Conservation (phyloP, 2,797 vertebrate species). For the Chaetophractus vellerosus region DNA sequence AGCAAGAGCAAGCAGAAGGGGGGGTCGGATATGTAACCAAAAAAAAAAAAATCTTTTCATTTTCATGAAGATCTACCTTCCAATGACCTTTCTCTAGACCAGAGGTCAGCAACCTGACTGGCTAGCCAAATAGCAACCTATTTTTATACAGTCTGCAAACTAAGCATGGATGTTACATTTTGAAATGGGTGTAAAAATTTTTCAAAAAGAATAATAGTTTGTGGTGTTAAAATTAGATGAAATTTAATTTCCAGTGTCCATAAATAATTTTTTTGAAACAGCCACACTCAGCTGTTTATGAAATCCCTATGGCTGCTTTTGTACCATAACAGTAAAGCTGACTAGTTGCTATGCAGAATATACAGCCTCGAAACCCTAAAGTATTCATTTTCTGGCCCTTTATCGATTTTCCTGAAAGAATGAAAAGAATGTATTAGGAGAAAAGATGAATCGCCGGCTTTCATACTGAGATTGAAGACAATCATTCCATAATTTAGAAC, state of each 20-base stretch:
- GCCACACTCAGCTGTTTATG: rapidly evolving
- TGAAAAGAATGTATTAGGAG: neutral
- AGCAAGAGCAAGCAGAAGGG: no score
- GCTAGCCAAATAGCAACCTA: neutral
- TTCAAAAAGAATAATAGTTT: neutral
- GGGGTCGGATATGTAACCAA: no score
- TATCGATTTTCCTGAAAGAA: neutral
- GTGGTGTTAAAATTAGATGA: neutral
- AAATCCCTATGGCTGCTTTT: rapidly evolving
- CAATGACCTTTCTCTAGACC: neutral
- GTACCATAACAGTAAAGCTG: no score
- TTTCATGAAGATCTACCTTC: neutral
- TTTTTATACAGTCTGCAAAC: neutral
- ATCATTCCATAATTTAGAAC: neutral
- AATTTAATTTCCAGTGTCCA: neutral
- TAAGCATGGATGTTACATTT: neutral
- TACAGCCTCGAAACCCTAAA: neutral
- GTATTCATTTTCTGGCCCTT: neutral
- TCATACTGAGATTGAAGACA: no score
- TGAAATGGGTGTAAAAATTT: neutral
- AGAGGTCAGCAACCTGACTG: neutral
- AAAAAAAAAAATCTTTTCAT: no score
- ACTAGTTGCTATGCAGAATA: no score
- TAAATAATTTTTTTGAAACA: neutral
- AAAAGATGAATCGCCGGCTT: neutral